Base-by-base conservation (phyloP, 2,113 vertebrate genomes). In the Sander vitreus region DNA sequence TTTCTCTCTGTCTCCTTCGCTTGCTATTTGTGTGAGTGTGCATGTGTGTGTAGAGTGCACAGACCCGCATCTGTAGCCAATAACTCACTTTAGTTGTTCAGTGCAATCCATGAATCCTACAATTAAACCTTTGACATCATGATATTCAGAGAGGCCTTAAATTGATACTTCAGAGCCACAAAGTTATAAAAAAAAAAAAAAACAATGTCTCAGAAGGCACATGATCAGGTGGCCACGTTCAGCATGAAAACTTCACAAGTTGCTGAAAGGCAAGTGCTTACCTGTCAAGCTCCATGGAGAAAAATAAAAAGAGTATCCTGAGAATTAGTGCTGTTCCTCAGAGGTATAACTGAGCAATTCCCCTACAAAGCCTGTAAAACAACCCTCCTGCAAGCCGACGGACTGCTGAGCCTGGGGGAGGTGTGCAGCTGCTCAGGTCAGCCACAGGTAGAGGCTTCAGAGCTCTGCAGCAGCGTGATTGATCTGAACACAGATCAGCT, bases 281-380 rank as follows among this genome's bases (percentile, higher is more conserved):
- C 90, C 90, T 86, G 92, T 47, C 76, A 85, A 75, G 73, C 19
- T 93, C 88, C 91, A 91, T 94, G 90, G 85, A 90, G 87, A 78
- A 90, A 72, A 27, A 25, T 2, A 25, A 72, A 36, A 85, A 73
- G n/a, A 68, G 74, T 85, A 53, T 84, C 75, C 71, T 48, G 21
- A 25, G 69, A 78, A 30, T 27, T 21, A 71, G 33, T 75, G 81
- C 54, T 55, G 15, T 70, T 65, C 69, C 65, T 78, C 54, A 43
- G 12, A 74, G 72, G 75, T 54, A 57, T 43, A 43, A 76, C 59
- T 62, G 71, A 78, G 54, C 48, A 78, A 66, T 73, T 73, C 68
- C 47, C 58, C 59, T 21, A 58, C 55, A 80, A 59, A 78, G 53
- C 59, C 76, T 77, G 25, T 55, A 53, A 72, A 88, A 54, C 33